Conservation (phyloP, 1,140 invertebrate species). For the Trachelipus rathkii region DNA sequence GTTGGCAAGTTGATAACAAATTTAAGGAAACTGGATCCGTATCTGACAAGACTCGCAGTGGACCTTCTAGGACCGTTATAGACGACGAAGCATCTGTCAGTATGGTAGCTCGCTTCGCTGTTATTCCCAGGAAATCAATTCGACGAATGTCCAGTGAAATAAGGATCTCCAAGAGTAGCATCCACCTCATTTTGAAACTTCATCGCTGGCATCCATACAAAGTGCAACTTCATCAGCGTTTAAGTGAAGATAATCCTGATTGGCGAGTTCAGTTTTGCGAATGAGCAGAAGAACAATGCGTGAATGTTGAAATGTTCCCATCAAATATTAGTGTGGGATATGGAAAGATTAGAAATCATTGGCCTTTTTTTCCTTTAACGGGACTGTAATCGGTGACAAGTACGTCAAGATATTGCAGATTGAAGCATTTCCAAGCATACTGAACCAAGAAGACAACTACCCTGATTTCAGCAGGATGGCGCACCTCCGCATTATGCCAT, state of each 20-base stretch:
- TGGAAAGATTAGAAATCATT: not conserved
- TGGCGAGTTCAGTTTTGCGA: conserved; percentile 1
- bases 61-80: not conserved
- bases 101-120: not conserved
- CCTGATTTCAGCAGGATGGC: not conserved
- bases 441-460: not conserved
- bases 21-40: too few relatives aligned
- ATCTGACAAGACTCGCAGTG: not conserved
- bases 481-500: not conserved
- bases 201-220: conserved; percentile 4
- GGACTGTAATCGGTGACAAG: not conserved
- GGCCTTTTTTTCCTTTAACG: not conserved
- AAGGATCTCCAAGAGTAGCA: not conserved
- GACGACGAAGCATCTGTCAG: not conserved
- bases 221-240: not conserved
- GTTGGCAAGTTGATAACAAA: too few relatives aligned
- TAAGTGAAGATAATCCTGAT: conserved; percentile 5
- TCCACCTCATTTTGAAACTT: conserved; percentile 1
- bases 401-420: not conserved
- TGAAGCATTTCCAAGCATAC: not conserved
- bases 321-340: not conserved
- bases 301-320: not conserved
- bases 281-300: not conserved
- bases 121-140: not conserved
- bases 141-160: not conserved